Base-by-base conservation (phyloP, 2,113 vertebrate species). In the Cynopterus brachyotis region DNA sequence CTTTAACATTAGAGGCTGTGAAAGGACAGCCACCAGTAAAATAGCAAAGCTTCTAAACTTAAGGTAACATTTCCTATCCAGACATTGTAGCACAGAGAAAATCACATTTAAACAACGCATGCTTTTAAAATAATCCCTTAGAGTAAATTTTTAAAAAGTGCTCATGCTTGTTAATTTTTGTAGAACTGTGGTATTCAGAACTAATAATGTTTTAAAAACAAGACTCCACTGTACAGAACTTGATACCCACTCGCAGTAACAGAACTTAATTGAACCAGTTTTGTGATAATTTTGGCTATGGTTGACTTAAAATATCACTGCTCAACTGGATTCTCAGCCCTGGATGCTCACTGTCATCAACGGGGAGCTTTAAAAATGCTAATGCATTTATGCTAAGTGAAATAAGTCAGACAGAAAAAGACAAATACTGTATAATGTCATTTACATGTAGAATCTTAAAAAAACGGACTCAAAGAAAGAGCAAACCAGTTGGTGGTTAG, bases 41-140 rank as follows among this genome's bases (percentile, higher is more conserved):
- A 95, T 55, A 85, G 81, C 45, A 94, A 92, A 92, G 80, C 19
- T 92, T 94, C 37, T 50, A 82, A 90, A 91, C 66, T 37, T 80
- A 75, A 91, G 20, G 50, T 81, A 91, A 92, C 30, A 82, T 94
- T 70, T 84, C 30, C 81, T 70, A 84, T 32, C 81, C 57, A 76
- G 60, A 91, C 70, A 96, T 88, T 91, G 70, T 75, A 91, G 67
- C 22, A 84, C 16, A 85, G 3, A 95, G 11, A 37, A 97, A 97
- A 96, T 57, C 92, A 95, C 45, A 91, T 80, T 97, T 97, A 89
- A 93, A 83, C 32, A 92, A 35, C 5, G 60, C 10, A 82, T 97
- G 94, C 32, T 50, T 97, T 97, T 88, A 62, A 97, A 95, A 90
- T 45, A 96, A 84, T 88, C 96, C 89, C 89, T 97, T 95, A 96